These are phyloP conservation scores for Pterostichus niger DNA, from an alignment of 2,888 invertebrate genomes.

Conservation along the genomic window DNA sequence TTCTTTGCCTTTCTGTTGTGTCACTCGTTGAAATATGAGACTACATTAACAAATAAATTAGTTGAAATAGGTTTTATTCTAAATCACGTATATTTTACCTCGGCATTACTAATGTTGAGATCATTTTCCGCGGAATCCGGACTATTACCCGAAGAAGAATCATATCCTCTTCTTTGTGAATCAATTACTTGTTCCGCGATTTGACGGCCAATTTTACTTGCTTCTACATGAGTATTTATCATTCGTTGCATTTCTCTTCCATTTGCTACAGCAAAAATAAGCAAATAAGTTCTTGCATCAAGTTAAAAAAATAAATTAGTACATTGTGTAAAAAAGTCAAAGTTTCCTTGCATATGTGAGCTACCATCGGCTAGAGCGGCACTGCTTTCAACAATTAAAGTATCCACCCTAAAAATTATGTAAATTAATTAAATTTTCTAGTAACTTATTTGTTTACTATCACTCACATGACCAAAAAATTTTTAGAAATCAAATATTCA, in stretches of 20 bases:
- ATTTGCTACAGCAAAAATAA: conserved; percentile 72
- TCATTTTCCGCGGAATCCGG: conserved; percentile 74
- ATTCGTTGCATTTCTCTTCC: conserved; percentile 84
- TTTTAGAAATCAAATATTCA: conserved; percentile 93
- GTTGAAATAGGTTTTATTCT: background rate
- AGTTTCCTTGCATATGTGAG: conserved; percentile 77
- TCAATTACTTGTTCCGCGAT: conserved; percentile 89
- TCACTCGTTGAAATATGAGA: conserved; percentile 76
- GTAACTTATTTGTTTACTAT: conserved; percentile 22
- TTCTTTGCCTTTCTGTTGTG: conserved; percentile 73
- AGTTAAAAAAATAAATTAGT: conserved; percentile 70
- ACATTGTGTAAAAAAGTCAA: conserved; percentile 81
- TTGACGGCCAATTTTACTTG: conserved; percentile 90
- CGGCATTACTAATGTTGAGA: conserved; percentile 70
- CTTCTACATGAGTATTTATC: conserved; percentile 88
- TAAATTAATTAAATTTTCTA: background rate
- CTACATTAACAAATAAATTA: conserved; percentile 70
- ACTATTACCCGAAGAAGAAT: conserved; percentile 78
- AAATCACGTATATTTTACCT: conserved; percentile 69
- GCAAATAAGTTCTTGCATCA: conserved; percentile 1
- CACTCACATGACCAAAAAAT: conserved; percentile 86
- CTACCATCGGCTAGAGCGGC: conserved; percentile 76
- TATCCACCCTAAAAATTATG: conserved; percentile 76
- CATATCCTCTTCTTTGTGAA: conserved; percentile 80
- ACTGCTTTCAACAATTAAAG: conserved; percentile 78